Evolutionary conservation across 2,797 vertebrate species (phyloP), one percentile per base, ranked within the genome.

Genomic region (Microhierax caerulescens): DNA sequence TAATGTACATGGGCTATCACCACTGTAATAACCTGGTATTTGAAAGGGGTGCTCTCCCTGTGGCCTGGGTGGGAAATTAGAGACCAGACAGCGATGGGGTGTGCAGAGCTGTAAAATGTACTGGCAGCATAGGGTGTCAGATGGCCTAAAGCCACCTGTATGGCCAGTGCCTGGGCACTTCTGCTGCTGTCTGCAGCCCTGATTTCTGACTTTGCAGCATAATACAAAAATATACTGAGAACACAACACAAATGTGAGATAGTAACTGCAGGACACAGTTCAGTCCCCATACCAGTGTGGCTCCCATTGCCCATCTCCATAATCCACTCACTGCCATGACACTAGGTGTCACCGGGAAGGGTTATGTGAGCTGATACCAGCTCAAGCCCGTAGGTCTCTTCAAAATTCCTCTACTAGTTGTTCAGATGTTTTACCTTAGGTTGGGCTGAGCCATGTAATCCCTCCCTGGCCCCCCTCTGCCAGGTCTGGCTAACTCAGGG

Each of bases 241-340:
- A 54, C 77, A 53, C 39, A 53, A 53, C 6, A 34, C 30, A 21
- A 48, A 48, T 3, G 25, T 10, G 14, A 61, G 39, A 34, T 32
- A 15, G 18, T 17, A 8, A 48, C 8, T 23, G 54, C 47, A 36
- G 23, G 9, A 19, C 32, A 19, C 37, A 45, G 59, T 24, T 65
- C 45, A 27, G 43, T 43, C 4, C 3, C 34, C 54, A 15, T 2
- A 17, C n/a, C 79, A 21, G 12, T 8, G 32, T 32, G 54, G 41
- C 22, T 61, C 39, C 50, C 23, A 9, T 30, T n/a, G 13, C 43
- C 3, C 0, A 20, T 39, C 69, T 81, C 51, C 43, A 10, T 24
- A n/a, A 9, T 8, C 20, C 2, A 2, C 72, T 70, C 50, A 17
- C 27, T 1, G 0, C 43, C 36, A 17, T 7, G 10, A 37, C 57